phyloP scores from a whole-genome alignment of 1,140 invertebrate genomes.

The Lycorma delicatula region DNA sequence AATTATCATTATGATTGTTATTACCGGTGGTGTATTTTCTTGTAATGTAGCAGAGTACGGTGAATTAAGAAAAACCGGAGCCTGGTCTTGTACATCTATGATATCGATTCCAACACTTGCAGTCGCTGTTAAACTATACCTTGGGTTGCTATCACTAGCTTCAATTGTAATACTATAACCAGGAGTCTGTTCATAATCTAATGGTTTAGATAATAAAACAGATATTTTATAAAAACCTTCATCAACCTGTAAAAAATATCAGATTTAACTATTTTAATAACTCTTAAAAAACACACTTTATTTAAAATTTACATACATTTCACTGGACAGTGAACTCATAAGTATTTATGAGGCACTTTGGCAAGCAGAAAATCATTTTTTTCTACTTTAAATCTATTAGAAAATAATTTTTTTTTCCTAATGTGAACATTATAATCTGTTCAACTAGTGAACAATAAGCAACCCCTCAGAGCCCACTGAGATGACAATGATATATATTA shows the following conservation, averaged over 20 bases:
- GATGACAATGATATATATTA: too few species aligned
- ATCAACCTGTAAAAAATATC: slow-evolving; percentile 42
- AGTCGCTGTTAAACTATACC: slow-evolving; percentile 47
- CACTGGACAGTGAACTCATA: too few species aligned
- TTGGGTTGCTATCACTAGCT: slow-evolving; percentile 52
- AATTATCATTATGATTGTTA: slow-evolving; percentile 17
- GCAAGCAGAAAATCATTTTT: too few species aligned
- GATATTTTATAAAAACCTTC: slow-evolving; percentile 61
- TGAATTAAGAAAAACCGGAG: slow-evolving; percentile 65
- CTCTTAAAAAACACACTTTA: too few species aligned
- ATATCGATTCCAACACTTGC: slow-evolving; percentile 66
- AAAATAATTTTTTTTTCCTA: too few species aligned
- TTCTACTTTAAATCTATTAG: too few species aligned
- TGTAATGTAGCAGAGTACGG: slow-evolving; percentile 66
- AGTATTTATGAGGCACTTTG: too few species aligned
- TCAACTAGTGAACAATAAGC: too few species aligned
- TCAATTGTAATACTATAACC: slow-evolving; percentile 59
- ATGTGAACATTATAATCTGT: too few species aligned
- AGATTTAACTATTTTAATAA: too few species aligned
- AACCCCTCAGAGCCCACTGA: too few species aligned
- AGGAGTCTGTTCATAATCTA: slow-evolving; percentile 66
- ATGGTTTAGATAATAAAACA: slow-evolving; percentile 48
- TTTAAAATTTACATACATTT: too few species aligned
- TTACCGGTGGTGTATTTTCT: slow-evolving; percentile 57
- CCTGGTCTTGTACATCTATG: slow-evolving; percentile 71